phyloP scores from a whole-genome alignment of 1,140 invertebrate genomes.

The Dolichoris vasculosae region DNA sequence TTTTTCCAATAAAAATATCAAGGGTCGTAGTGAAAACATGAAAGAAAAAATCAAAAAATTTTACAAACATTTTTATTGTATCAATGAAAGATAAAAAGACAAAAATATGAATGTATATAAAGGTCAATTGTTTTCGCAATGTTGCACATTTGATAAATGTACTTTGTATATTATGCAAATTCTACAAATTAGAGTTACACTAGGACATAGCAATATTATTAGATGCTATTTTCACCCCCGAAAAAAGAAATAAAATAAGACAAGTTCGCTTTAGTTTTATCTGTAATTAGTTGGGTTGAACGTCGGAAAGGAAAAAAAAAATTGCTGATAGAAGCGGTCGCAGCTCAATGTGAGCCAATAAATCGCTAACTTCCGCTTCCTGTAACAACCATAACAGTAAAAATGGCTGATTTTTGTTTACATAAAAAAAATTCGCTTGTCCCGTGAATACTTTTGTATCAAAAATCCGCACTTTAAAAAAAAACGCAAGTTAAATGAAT shows the following conservation, averaged over 20 bases:
- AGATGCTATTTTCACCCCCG: background rate
- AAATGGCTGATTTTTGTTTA: background rate
- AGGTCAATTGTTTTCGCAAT: slow-evolving; percentile 11
- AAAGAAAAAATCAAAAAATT: background rate
- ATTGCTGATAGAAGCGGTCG: slow-evolving; percentile 27
- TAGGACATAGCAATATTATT: background rate
- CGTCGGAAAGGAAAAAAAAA: background rate
- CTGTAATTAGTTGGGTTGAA: background rate
- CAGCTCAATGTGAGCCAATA: slow-evolving; percentile 69
- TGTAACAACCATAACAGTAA: background rate
- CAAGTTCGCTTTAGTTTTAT: background rate
- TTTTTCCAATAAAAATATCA: background rate
- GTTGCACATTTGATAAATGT: background rate
- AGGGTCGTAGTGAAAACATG: background rate
- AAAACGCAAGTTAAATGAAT: background rate
- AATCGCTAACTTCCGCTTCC: slow-evolving; percentile 42
- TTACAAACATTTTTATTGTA: slow-evolving; percentile 48
- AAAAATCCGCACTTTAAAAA: slow-evolving; percentile 2
- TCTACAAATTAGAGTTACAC: background rate
- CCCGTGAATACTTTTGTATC: background rate
- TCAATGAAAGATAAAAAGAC: slow-evolving; percentile 36
- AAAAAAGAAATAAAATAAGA: background rate
- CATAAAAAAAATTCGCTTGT: background rate
- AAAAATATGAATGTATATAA: slow-evolving; percentile 37
- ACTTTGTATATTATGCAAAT: slow-evolving; percentile 15